A percentile compares a stretch with the other conserved stretches of the same genome.
These are phyloP conservation scores for Drosophila nr. perissopoda DNA, from an alignment of 2,888 invertebrate genomes.

Conservation along the genomic window DNA sequence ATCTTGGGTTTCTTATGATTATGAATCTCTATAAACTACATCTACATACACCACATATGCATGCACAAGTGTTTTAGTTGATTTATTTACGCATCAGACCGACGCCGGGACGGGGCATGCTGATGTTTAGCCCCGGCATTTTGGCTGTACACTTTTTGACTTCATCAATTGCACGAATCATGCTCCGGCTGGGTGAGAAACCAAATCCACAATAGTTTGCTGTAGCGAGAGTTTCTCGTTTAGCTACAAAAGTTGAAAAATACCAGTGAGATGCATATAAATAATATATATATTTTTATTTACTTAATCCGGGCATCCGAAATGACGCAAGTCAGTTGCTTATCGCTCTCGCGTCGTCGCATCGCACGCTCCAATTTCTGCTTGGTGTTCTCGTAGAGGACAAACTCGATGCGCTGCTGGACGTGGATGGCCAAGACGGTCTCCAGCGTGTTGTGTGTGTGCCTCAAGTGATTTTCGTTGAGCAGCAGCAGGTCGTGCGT, in stretches of 20 bases:
- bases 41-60: neutral
- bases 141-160: slow-evolving; percentile 80
- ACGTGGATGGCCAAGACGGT: slow-evolving; percentile 72
- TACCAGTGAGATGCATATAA: neutral
- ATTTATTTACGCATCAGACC: slow-evolving; percentile 67
- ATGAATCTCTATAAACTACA: neutral
- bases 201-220: slow-evolving; percentile 84
- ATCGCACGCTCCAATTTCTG: no score
- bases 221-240: slow-evolving; percentile 80
- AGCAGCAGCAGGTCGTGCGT: slow-evolving; percentile 74
- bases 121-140: slow-evolving; percentile 63
- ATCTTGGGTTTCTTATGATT: neutral
- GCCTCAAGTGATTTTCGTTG: slow-evolving; percentile 76
- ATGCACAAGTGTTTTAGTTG: neutral
- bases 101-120: slow-evolving; percentile 41
- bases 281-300: neutral
- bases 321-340: no score
- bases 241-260: slow-evolving; percentile 55
- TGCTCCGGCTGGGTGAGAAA: slow-evolving; percentile 84
- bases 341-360: no score
- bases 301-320: no score
- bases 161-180: slow-evolving; percentile 83
- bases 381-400: no score
- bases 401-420: slow-evolving; percentile 63
- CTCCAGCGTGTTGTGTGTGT: slow-evolving; percentile 69